Evolutionary conservation across 2,797 vertebrate species (phyloP).

Genomic region (Champsocephalus esox): DNA sequence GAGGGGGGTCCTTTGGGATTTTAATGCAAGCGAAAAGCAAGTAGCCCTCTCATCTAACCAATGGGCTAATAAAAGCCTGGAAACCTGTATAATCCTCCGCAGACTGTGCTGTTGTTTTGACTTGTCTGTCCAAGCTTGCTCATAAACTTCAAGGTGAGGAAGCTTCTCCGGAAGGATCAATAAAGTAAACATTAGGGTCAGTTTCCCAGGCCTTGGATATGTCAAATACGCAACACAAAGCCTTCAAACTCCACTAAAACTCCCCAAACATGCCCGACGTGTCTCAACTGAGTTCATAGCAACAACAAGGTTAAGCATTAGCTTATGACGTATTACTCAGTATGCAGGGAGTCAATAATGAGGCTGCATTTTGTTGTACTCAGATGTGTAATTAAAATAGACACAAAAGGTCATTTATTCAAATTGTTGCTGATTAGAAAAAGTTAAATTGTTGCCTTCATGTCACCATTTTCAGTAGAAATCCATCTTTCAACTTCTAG

Average conservation of each 20-base stretch:
- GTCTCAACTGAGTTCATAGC: not conserved
- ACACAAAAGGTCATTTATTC: constrained; percentile 61
- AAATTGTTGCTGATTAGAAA: constrained; percentile 43
- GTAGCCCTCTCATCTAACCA: constrained; percentile 29
- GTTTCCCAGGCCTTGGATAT: constrained; percentile 31
- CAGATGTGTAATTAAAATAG: constrained; percentile 10
- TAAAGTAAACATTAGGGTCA: constrained; percentile 37
- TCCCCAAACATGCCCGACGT: not conserved
- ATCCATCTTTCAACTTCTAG: constrained; percentile 39
- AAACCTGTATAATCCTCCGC: constrained; percentile 47
- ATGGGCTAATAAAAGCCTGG: constrained; percentile 40
- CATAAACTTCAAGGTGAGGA: constrained; percentile 60
- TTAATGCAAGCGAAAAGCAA: constrained; percentile 2
- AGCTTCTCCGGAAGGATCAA: constrained; percentile 46
- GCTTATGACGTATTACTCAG: not conserved
- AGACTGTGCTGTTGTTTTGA: constrained; percentile 44
- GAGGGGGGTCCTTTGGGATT: constrained; percentile 3
- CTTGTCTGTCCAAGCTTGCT: constrained; percentile 46
- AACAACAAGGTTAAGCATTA: not conserved
- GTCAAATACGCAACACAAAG: not conserved
- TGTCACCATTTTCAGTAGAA: constrained; percentile 46
- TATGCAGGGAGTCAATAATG: not conserved
- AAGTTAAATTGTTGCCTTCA: constrained; percentile 29
- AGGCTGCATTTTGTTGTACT: not conserved
- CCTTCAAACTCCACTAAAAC: not conserved